Conservation (phyloP, 2,888 invertebrate species). For the Ceraclea dissimilis region DNA sequence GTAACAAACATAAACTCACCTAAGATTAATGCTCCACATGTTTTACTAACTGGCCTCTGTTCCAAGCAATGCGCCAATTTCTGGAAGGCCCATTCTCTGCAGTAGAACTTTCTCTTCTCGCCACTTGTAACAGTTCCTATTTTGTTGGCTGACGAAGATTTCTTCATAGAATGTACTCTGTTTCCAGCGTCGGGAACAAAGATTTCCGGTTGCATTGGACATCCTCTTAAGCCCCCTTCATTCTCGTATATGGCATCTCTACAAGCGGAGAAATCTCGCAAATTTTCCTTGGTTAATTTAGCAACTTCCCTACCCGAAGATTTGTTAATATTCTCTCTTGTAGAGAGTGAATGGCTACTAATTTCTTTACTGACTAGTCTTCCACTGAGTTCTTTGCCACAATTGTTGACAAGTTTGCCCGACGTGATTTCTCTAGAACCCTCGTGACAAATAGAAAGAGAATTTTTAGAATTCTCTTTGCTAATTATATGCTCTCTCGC, state of each 20-base stretch:
- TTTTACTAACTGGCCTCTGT: slow-evolving; percentile 75
- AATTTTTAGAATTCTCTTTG: slow-evolving; percentile 14
- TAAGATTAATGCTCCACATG: slow-evolving; percentile 81
- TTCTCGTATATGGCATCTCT: slow-evolving; percentile 24
- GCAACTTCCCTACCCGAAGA: neutral
- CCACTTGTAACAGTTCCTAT: slow-evolving; percentile 35
- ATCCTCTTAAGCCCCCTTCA: slow-evolving; percentile 21
- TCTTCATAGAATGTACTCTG: slow-evolving; percentile 35
- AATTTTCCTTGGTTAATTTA: slow-evolving; percentile 10
- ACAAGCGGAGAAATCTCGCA: slow-evolving; percentile 18
- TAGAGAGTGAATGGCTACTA: slow-evolving; percentile 11
- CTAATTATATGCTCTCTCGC: slow-evolving; percentile 9
- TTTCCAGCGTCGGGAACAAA: slow-evolving; percentile 21
- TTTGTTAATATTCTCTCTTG: neutral
- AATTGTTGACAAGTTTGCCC: neutral
- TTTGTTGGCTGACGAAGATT: slow-evolving; percentile 40
- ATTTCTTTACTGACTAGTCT: slow-evolving; percentile 6
- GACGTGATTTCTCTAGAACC: neutral
- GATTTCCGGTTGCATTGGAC: slow-evolving; percentile 16
- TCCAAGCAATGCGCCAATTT: slow-evolving; percentile 89
- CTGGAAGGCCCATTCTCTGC: slow-evolving; percentile 93
- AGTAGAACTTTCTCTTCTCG: slow-evolving; percentile 72
- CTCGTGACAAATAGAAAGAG: slow-evolving; percentile 7
- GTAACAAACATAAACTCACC: no score
- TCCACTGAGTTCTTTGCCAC: neutral